Percentiles rank a stretch among this genome's conserved stretches.
Conservation (phyloP, 2,113 vertebrate species). For the Typhlomys cinereus region DNA sequence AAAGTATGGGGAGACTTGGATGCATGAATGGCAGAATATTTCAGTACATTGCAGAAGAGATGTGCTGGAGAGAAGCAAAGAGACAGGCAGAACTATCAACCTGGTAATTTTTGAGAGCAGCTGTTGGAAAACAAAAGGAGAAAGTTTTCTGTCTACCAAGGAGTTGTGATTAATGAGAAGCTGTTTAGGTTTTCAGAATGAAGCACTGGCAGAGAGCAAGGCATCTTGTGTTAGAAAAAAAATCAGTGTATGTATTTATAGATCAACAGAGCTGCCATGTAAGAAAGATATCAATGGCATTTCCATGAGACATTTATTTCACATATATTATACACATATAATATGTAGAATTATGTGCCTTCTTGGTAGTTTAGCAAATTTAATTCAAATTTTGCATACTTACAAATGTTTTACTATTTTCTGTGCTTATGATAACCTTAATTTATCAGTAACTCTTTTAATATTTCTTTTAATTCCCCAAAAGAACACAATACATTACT, state of each 20-base stretch:
- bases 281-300: background rate
- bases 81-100: background rate
- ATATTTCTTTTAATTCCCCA: background rate
- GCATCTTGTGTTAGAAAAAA: background rate
- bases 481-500: background rate
- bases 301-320: background rate
- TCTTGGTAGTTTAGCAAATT: background rate
- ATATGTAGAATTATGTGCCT: background rate
- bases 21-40: background rate
- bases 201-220: background rate
- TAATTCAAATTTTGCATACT: conserved; percentile 6
- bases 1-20: background rate
- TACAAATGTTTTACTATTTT: background rate
- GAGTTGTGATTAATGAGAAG: background rate
- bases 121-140: background rate
- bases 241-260: background rate
- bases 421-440: background rate
- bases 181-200: background rate
- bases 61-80: background rate
- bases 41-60: background rate
- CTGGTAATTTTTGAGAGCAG: background rate
- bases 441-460: background rate
- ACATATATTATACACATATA: background rate
- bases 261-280: background rate
- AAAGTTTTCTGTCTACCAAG: background rate